Base-by-base conservation (phyloP, 2,888 invertebrate species). In the Andrena hattorfiana region DNA sequence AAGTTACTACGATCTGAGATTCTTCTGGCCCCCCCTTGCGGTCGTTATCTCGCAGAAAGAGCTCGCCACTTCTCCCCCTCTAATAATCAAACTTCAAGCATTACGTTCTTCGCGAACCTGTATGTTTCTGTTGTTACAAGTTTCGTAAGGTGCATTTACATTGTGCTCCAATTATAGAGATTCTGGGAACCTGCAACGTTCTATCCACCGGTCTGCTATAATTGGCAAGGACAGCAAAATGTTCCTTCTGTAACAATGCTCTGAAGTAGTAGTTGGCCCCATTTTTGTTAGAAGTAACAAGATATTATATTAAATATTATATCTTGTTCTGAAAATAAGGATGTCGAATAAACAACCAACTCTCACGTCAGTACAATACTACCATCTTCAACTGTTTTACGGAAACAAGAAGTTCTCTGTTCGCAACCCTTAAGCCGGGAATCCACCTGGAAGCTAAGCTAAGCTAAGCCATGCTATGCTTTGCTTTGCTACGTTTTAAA, bases 1-100 rank as follows among this genome's bases (percentile, higher is more conserved):
- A 74, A 82, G 81, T 76, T 84, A 60, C 81, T 78, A 68, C 83
- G 81, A 83, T 85, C 85, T 76, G 56, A 76, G 73, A 76, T 77
- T 67, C 71, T 63, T 67, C 54, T 54, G 51, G 63, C 67, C 49
- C 49, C 42, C 62, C 42, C 16, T 28, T n/a, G 59, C 54, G 69
- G 42, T 81, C 59, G 73, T 81, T 81, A 72, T 69, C 42, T 64
- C 42, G 30, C n/a, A 26, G 28, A 71, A 51, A 26, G n/a, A 59
- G n/a, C 48, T 10, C 51, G 10, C 20, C 23, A 30, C 10, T 10
- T 16, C n/a, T 30, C 23, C 42, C 54, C 30, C 51, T 10, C 42
- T 60, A 23, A 54, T 64, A 60, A 70, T 67, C 42, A 51, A 63
- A 70, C 66, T 70, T 71, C 2, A 51, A 30, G 20, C 28, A 42